Evolutionary conservation across 2,888 invertebrate genomes (phyloP).

Genomic region (Drosophila affinis): DNA sequence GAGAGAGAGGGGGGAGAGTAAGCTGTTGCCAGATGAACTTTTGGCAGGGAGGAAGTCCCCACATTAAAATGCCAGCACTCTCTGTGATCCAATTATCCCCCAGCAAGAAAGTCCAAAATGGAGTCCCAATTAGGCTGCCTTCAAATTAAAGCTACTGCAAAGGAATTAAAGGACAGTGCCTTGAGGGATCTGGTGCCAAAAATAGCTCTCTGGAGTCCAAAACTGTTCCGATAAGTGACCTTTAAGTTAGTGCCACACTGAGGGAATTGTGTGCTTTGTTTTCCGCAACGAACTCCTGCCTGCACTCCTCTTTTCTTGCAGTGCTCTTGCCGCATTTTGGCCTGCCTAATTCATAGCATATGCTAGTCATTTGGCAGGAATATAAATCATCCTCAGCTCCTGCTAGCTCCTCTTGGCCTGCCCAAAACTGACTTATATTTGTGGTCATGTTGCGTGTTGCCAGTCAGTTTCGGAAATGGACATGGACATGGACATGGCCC

Average conservation of each 20-base stretch:
- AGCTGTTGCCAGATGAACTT: not conserved
- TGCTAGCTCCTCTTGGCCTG: not conserved
- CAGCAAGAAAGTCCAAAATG: not conserved
- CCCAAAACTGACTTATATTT: slow-evolving; percentile 18
- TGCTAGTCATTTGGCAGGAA: slow-evolving; percentile 18
- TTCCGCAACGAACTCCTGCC: not conserved
- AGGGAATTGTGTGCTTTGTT: not conserved
- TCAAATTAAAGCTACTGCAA: not conserved
- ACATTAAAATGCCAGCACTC: not conserved
- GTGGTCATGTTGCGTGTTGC: slow-evolving; percentile 44
- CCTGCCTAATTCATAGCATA: slow-evolving; percentile 31
- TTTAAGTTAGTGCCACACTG: not conserved
- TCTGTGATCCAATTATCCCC: not conserved
- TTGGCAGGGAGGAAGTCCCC: not conserved
- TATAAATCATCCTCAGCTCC: slow-evolving; percentile 35
- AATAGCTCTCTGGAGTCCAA: not conserved
- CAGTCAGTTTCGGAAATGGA: slow-evolving; percentile 6
- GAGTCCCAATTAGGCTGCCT: not conserved
- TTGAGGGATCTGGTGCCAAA: not conserved
- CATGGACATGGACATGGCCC: slow-evolving; percentile 14
- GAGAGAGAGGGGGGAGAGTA: not conserved
- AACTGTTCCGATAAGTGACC: not conserved
- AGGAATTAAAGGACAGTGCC: not conserved
- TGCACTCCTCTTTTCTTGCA: not conserved
- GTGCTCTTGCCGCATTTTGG: slow-evolving; percentile 27